These are phyloP conservation scores for Manis pentadactyla DNA, from an alignment of 2,797 vertebrate species.

Conservation along the genomic window DNA sequence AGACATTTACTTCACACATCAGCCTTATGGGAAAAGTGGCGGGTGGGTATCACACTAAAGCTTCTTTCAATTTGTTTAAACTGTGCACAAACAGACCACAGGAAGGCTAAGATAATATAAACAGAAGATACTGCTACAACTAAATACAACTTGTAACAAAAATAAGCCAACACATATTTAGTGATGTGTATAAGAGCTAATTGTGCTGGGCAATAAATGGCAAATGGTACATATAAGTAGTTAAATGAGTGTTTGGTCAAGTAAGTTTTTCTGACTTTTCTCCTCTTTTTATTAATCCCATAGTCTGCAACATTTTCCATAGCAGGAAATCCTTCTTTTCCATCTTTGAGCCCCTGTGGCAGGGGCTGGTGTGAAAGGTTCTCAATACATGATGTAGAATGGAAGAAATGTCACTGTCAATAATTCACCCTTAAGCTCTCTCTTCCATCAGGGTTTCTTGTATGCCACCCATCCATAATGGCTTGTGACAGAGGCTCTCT, in stretches of 20 bases:
- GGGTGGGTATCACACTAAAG: not conserved
- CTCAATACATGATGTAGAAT: not conserved
- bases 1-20: conserved; percentile 9
- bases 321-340: not conserved
- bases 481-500: not conserved
- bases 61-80: conserved; percentile 7
- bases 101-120: not conserved
- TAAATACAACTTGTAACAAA: not conserved
- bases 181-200: not conserved
- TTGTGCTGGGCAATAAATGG: not conserved
- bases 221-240: not conserved
- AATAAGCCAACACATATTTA: not conserved
- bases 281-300: not conserved
- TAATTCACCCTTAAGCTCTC: not conserved
- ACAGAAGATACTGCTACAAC: not conserved
- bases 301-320: not conserved
- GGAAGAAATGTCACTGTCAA: not conserved
- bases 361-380: not conserved
- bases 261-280: not conserved
- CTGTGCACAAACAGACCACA: not conserved
- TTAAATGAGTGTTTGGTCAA: conserved; percentile 2
- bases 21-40: conserved; percentile 2
- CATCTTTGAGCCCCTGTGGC: not conserved
- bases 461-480: not conserved
- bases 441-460: not conserved